Base-by-base conservation (phyloP, 2,113 vertebrate species). In the Sarotherodon lohbergeri region DNA sequence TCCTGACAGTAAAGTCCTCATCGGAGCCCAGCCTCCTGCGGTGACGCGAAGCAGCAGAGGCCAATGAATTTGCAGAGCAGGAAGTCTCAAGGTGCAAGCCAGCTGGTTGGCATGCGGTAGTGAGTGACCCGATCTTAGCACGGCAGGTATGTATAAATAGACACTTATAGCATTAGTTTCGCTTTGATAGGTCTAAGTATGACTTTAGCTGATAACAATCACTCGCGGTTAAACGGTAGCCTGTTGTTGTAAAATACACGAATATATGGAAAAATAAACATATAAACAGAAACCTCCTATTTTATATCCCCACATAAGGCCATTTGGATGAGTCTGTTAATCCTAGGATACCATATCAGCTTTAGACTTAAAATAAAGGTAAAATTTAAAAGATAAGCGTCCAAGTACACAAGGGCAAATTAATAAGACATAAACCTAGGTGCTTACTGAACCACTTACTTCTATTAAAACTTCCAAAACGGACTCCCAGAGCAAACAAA, bases 1-100 rank as follows among this genome's bases (percentile, higher is more conserved):
- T 94, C 89, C 88, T 80, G 6, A 88, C 93, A 90, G 92, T 91
- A 94, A 93, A 89, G 85, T 91, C 76, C 85, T 12, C 1, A 2
- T 29, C 11, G 1, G 79, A 57, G 4, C 87, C 90, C 90, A 22
- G 27, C 93, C 92, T 76, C 16, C 82, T 13, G 82, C 39, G 41
- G 5, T 86, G 93, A 94, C 92, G 92, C 43, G n/a, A 12, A 8
- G 29, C 56, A 1, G 16, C 0, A 19, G 5, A 29, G 63, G 85
- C 94, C 95, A 95, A 95, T 95, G 56, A 59, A 9, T 3, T 7
- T 1, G 63, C 63, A 6, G 56, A 5, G 14, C 66, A 81, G 84
- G 84, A 76, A 5, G 76, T 83, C 39, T 27, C 50, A 5, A 13
- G 11, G 41, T 19, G 76, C 12, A 1, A 7, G 79, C 83, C 88